Evolutionary conservation across 2,888 invertebrate species (phyloP).

Genomic region (Alloscopus bannaensis): DNA sequence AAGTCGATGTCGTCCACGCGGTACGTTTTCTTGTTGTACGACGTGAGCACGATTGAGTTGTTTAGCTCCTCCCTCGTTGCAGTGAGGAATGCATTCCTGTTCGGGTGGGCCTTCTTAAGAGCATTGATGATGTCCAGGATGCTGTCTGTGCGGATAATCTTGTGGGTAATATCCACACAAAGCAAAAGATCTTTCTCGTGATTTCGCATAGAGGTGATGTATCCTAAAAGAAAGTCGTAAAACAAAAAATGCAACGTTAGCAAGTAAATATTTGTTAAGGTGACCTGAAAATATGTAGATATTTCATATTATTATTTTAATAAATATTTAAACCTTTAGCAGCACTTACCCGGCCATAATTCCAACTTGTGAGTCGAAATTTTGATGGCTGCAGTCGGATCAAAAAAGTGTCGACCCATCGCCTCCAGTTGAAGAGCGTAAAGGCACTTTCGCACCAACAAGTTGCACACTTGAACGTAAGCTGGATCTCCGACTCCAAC

Average conservation of each 20-base stretch:
- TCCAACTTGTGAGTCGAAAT: conserved; percentile 4
- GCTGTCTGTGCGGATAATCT: conserved; percentile 75
- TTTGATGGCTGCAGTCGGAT: conserved; percentile 29
- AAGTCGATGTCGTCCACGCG: conserved; percentile 77
- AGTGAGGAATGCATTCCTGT: background rate
- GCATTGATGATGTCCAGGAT: conserved; percentile 75
- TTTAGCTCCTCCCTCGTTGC: conserved; percentile 34
- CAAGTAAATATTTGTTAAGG: no score
- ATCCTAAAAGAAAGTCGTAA: no score
- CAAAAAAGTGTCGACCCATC: conserved; percentile 67
- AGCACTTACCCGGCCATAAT: conserved; percentile 47
- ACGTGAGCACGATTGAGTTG: conserved; percentile 72
- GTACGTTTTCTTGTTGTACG: conserved; percentile 77
- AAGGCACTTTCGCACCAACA: conserved; percentile 64
- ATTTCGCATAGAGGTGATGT: conserved; percentile 75
- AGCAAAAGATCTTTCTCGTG: conserved; percentile 75
- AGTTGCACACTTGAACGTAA: conserved; percentile 66
- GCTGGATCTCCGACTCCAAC: conserved; percentile 24
- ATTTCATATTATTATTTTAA: no score
- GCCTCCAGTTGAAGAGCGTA: conserved; percentile 56
- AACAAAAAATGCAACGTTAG: no score
- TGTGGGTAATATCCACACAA: conserved; percentile 75
- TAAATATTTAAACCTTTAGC: no score
- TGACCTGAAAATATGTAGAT: no score
- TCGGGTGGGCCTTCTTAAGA: conserved; percentile 74